Base-by-base conservation (phyloP, 2,113 vertebrate species). In the Ictalurus punctatus region DNA sequence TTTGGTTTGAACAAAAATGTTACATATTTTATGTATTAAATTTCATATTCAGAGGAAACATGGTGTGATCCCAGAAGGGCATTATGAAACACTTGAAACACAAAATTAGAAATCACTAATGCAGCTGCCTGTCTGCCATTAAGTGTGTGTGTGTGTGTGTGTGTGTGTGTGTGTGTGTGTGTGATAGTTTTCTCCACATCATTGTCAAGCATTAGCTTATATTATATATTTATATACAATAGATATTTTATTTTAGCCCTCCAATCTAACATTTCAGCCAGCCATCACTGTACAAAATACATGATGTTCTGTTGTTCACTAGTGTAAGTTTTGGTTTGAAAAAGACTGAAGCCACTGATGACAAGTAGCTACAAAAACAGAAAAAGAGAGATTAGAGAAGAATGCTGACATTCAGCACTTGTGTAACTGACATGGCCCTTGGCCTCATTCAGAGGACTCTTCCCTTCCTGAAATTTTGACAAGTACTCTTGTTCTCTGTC, bases 401-500 rank as follows among this genome's bases (percentile, higher is more conserved):
- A 61, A 27, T 65, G 87, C 71, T 86, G 79, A 73, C 86, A 74
- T 54, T 27, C 44, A 30, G n/a, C 61, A 40, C 63, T 69, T 88
- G 9, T 85, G 34, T 76, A 86, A 85, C 56, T 74, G 79, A 83
- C 74, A 83, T 90, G 67, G 52, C 65, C 76, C 78, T 85, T 82
- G 86, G 83, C 90, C 86, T 87, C 69, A 81, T 88, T 88, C 88
- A 81, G 83, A 89, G 83, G 79, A 21, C 58, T 83, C 69, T 86
- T 92, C 59, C 79, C n/a, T 90, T 69, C 61, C 87, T 56, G 59
- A 87, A 78, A 87, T 54, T 83, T 65, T 82, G 88, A 91, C 73
- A 85, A 87, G 85, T 48, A 81, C 58, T 85, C 16, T 80, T 85
- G 73, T 61, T 89, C 67, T 59, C 71, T 76, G 65, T 54, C 44